Conservation (phyloP, 2,888 invertebrate genomes). For the Euzetes globulus region DNA sequence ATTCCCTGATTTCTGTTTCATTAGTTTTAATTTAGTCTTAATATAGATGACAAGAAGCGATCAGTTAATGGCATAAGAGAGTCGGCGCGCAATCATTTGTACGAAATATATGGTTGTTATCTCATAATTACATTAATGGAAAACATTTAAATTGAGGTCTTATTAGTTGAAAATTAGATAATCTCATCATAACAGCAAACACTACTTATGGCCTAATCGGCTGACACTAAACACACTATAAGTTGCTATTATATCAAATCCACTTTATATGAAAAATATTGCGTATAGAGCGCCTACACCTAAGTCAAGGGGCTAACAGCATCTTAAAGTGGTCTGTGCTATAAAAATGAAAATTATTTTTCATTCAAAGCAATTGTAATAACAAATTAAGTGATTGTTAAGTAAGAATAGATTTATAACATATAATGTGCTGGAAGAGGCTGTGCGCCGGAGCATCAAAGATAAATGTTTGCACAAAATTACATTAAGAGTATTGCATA, state of each 20-base stretch:
- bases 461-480: conserved; percentile 32
- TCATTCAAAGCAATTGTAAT: conserved; percentile 9
- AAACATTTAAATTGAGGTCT: conserved; percentile 5
- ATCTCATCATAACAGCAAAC: background rate
- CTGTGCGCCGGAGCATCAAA: conserved; percentile 29
- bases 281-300: background rate
- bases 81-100: conserved; percentile 18
- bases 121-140: conserved; percentile 15
- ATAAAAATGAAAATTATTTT: conserved; percentile 34
- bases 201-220: background rate
- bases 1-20: conserved; percentile 31
- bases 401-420: background rate
- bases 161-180: conserved; percentile 17
- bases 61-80: background rate
- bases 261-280: background rate
- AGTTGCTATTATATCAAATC: background rate
- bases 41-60: conserved; percentile 13
- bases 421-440: background rate
- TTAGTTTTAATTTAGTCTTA: conserved; percentile 34
- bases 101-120: conserved; percentile 6
- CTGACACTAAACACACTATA: background rate
- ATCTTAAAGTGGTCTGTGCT: background rate
- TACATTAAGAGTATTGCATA: conserved; percentile 37
- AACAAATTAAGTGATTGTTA: background rate
- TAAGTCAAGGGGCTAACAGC: background rate